These are phyloP conservation scores for Drosophila repletoides DNA, from an alignment of 1,140 invertebrate species.

Conservation along the genomic window DNA sequence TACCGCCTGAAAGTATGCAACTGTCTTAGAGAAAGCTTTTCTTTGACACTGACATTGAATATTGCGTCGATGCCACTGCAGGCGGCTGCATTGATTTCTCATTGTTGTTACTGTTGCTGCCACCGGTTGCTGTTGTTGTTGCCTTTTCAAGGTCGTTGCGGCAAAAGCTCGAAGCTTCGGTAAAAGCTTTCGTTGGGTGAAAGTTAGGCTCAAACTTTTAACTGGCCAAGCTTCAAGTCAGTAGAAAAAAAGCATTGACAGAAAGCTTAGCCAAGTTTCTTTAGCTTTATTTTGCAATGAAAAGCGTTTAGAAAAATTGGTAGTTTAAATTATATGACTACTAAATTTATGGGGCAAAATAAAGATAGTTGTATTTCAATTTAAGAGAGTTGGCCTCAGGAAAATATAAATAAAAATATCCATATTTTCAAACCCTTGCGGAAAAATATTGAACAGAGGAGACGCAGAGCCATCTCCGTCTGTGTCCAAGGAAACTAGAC, in stretches of 20 bases:
- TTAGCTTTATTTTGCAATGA: too few relatives aligned
- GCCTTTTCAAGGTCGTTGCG: slow-evolving; percentile 46
- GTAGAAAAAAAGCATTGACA: not conserved
- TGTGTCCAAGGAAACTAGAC: too few relatives aligned
- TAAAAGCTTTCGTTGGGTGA: slow-evolving; percentile 9
- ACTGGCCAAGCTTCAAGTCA: not conserved
- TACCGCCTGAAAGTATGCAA: slow-evolving; percentile 62
- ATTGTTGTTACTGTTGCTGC: slow-evolving; percentile 7
- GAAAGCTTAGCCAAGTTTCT: not conserved
- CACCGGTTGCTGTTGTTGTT: slow-evolving; percentile 27
- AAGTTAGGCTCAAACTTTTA: not conserved
- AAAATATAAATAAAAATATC: too few relatives aligned
- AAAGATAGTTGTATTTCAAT: too few relatives aligned
- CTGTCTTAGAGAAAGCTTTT: slow-evolving; percentile 33
- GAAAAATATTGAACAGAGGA: too few relatives aligned
- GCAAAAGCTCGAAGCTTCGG: slow-evolving; percentile 23
- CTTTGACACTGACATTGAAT: slow-evolving; percentile 67
- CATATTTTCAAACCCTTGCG: too few relatives aligned
- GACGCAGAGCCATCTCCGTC: too few relatives aligned
- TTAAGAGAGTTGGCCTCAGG: too few relatives aligned
- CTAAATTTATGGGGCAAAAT: too few relatives aligned
- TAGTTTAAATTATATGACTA: too few relatives aligned
- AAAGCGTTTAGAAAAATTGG: too few relatives aligned
- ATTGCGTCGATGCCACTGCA: slow-evolving; percentile 26
- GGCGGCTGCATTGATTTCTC: slow-evolving; percentile 60